Base-by-base conservation (phyloP, 2,113 vertebrate species). In the Silurus meridionalis region DNA sequence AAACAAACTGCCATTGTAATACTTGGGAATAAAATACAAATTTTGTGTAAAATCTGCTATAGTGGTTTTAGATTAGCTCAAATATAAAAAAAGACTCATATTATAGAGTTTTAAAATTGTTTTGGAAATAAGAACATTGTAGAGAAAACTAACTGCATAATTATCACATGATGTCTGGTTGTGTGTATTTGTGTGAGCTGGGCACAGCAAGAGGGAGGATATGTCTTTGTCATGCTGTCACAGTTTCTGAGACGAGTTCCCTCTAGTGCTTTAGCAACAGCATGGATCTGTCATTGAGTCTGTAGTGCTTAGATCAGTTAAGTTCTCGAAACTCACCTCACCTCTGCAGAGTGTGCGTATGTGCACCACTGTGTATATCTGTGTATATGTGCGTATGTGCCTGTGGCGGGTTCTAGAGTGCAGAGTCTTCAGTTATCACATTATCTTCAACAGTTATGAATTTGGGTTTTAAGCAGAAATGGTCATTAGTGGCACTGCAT, bases 141-240 rank as follows among this genome's bases (percentile, higher is more conserved):
- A 37, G 28, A 37, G 28, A 37, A 9, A 55, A n/a, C 11, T 55
- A 46, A 37, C 78, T 60, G 55, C 79, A 82, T 75, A 75, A 66
- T 57, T 50, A 55, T 46, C 71, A 19, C 5, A 57, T 82, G 80
- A 50, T 88, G 84, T 86, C 79, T 92, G 87, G 91, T 80, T 91
- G 91, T 92, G 89, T 90, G 90, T 84, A 11, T 83, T 71, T 79
- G 90, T 90, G 90, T 86, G 91, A 87, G 84, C 77, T 89, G 84
- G 86, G 83, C 92, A 91, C 91, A 91, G 71, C 46, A 92, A 91
- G 91, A 90, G 71, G 90, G 89, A 88, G 91, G 91, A 79, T 89
- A 90, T 87, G 87, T 92, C 93, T 93, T 94, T 95, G 94, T 95
- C 89, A 91, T 78, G 92, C 92, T 94, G 94, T 95, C 94, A 94